Base-by-base conservation (phyloP, 2,113 vertebrate genomes). In the Microtus pennsylvanicus region DNA sequence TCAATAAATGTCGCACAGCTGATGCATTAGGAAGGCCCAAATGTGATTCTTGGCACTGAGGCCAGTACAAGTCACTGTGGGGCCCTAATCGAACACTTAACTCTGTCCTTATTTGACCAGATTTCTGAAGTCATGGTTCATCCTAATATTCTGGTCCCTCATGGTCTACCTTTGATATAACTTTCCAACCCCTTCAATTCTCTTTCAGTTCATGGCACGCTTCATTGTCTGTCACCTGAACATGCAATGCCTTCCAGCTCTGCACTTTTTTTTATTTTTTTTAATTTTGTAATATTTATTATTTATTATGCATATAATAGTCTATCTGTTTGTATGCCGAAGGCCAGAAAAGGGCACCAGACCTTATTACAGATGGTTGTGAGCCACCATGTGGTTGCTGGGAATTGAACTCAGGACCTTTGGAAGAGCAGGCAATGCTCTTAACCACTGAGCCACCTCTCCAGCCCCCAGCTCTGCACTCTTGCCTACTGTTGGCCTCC, bases 51-150 rank as follows among this genome's bases (percentile, higher is more conserved):
- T 28, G 30, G 52, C 24, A 42, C n/a, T 1, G 0, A 45, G n/a
- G 19, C 47, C 33, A 24, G 17, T 0, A 3, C 24, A n/a, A n/a
- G 1, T 35, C 0, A 0, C 30, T 50, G 3, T 33, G 42, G 24
- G 52, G 52, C 26, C 65, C 69, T 24, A 65, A 24, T 14, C 3
- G 4, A 50, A 13, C 5, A 38, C 75, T 45, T 11, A 52, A 19
- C 22, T 85, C 45, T 72, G 22, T 52, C 55, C n/a, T 30, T 12
- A 5, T 78, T 76, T 42, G 3, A 35, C n/a, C 78, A 93, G 69
- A 38, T 74, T 65, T 58, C 9, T 24, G 33, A 74, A 65, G 35
- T 47, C 91, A 17, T 16, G 5, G 33, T 28, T 90, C 58, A 30
- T 16, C 24, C 81, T 55, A 4, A 7, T 14, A 1, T 13, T 45